Conservation (phyloP, 2,113 vertebrate genomes). For the Strix aluco region DNA sequence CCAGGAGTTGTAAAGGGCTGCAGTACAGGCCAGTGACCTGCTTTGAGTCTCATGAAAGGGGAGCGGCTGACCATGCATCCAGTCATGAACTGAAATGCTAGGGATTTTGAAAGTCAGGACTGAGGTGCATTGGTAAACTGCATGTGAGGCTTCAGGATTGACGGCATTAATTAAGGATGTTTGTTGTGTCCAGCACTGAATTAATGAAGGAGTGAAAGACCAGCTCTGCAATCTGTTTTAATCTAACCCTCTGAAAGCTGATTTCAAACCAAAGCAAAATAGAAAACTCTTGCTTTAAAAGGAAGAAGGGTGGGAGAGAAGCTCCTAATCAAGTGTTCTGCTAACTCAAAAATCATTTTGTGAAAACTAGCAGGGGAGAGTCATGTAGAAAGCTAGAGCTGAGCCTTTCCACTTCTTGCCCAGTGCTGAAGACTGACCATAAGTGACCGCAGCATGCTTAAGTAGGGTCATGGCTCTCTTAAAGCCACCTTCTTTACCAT, state of each 20-base stretch:
- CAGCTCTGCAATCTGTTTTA: neutral
- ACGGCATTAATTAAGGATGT: neutral
- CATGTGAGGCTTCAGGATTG: neutral
- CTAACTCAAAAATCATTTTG: neutral
- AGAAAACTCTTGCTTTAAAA: neutral
- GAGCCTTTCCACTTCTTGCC: neutral
- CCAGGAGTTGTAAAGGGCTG: neutral
- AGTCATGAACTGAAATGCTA: neutral
- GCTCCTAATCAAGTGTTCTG: neutral
- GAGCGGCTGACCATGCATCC: neutral
- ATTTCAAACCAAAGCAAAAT: neutral
- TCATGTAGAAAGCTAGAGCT: neutral
- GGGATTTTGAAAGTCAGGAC: neutral
- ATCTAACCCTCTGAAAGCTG: neutral
- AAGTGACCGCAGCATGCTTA: accelerated
- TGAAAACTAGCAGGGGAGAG: neutral
- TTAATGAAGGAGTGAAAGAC: neutral
- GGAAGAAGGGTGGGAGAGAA: neutral
- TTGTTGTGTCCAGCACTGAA: neutral
- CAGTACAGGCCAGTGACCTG: neutral
- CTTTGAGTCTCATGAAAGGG: neutral
- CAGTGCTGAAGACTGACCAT: neutral
- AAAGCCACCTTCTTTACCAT: neutral
- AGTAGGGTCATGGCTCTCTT: neutral
- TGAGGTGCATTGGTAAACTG: neutral